These are phyloP conservation scores for Pluvialis apricaria DNA, from an alignment of 2,113 vertebrate species.

Conservation along the genomic window DNA sequence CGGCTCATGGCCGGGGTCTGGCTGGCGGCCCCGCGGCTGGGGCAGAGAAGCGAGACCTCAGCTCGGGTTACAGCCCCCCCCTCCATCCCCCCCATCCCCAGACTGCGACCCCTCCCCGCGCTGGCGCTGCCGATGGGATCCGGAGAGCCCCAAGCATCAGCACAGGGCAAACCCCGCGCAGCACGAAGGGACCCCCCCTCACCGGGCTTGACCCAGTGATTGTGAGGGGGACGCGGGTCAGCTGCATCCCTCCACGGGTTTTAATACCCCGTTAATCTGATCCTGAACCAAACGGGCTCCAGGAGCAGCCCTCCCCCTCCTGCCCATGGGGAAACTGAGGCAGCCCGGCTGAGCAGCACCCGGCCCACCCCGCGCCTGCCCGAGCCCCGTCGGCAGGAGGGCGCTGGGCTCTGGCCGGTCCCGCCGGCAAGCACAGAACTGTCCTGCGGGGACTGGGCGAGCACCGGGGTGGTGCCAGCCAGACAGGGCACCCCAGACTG, in stretches of 20 bases:
- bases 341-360: background rate
- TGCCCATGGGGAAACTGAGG: background rate
- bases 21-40: background rate
- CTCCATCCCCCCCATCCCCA: background rate
- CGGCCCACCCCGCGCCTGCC: background rate
- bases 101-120: background rate
- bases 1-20: constrained; percentile 10
- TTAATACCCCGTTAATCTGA: background rate
- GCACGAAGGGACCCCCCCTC: background rate
- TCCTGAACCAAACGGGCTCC: accelerated
- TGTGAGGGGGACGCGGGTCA: background rate
- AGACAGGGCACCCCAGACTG: background rate
- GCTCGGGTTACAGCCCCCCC: constrained; percentile 29
- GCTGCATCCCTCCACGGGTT: background rate
- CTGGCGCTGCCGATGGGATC: background rate
- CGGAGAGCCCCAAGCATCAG: background rate
- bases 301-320: background rate
- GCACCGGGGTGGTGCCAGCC: accelerated
- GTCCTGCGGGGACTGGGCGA: background rate
- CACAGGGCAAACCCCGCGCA: accelerated
- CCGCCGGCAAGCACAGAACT: background rate
- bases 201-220: background rate
- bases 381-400: background rate
- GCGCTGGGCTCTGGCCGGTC: background rate
- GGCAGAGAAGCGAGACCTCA: constrained; percentile 22